Evolutionary conservation across 2,888 invertebrate species (phyloP).

Genomic region (Esperia sulphurella): DNA sequence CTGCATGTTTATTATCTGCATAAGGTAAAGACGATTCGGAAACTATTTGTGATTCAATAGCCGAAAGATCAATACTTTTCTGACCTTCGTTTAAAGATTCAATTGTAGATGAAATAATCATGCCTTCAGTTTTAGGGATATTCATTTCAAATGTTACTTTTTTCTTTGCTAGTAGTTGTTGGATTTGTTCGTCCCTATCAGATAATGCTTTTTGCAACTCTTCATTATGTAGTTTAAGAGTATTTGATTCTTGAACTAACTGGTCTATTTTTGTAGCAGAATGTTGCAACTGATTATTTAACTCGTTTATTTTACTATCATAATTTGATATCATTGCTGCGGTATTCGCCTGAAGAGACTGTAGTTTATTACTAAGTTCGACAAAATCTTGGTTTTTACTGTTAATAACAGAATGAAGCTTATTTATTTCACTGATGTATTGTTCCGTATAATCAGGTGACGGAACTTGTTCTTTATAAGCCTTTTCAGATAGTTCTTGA

Average conservation of each 20-base stretch:
- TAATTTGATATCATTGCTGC: constrained; percentile 33
- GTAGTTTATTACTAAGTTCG: constrained; percentile 44
- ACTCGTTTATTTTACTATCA: constrained; percentile 25
- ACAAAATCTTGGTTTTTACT: constrained; percentile 71
- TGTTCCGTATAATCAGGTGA: constrained; percentile 69
- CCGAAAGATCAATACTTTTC: constrained; percentile 40
- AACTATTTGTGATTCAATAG: constrained; percentile 66
- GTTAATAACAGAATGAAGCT: constrained; percentile 69
- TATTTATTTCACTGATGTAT: constrained; percentile 78
- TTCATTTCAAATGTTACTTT: constrained; percentile 68
- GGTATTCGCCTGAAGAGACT: constrained; percentile 40
- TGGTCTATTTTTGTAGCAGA: constrained; percentile 30
- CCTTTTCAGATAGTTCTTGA: constrained; percentile 44
- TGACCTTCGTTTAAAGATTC: constrained; percentile 50
- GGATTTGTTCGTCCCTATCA: constrained; percentile 56
- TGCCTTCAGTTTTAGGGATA: constrained; percentile 73
- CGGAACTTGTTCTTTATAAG: constrained; percentile 25
- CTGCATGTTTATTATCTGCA: constrained; percentile 23
- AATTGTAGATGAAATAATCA: constrained; percentile 69
- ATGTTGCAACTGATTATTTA: constrained; percentile 45
- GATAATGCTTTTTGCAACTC: constrained; percentile 36
- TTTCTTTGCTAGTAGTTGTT: constrained; percentile 55
- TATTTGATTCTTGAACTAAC: constrained; percentile 31
- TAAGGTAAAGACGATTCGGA: constrained; percentile 27
- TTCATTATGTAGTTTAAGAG: constrained; percentile 40